Percentiles rank a stretch among this genome's conserved stretches.
Conservation (phyloP, 2,888 invertebrate species). For the Drosophila kokeensis region DNA sequence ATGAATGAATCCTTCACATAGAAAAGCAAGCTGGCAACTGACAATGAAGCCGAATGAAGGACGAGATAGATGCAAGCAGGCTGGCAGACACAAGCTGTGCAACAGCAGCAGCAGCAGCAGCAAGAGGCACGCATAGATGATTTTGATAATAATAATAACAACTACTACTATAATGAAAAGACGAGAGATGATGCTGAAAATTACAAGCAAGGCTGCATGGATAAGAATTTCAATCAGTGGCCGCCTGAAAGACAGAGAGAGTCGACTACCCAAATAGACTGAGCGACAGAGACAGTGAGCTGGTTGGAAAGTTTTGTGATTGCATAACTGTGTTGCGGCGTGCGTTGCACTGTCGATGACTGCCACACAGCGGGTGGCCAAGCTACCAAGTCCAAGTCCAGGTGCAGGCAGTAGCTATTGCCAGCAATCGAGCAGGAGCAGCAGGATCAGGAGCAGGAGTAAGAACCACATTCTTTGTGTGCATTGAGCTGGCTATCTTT, state of each 20-base stretch:
- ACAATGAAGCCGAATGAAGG: conserved; percentile 38
- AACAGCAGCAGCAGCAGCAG: conserved; percentile 16
- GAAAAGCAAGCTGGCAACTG: conserved; percentile 47
- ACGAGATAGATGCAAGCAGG: conserved; percentile 12
- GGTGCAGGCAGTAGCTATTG: conserved; percentile 19
- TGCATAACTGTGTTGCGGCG: conserved; percentile 65
- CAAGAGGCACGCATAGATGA: conserved; percentile 55
- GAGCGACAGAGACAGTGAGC: background rate
- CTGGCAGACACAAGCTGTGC: conserved; percentile 14
- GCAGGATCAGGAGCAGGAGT: conserved; percentile 14
- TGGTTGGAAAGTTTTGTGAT: conserved; percentile 67
- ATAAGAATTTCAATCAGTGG: conserved; percentile 73
- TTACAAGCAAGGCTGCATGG: conserved; percentile 48
- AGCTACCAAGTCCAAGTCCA: conserved; percentile 8
- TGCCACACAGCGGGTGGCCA: conserved; percentile 50
- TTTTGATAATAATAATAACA: conserved; percentile 61
- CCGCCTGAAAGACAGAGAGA: conserved; percentile 40
- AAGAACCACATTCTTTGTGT: conserved; percentile 50
- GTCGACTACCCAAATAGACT: background rate
- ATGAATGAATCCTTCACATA: conserved; percentile 43
- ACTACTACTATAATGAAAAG: conserved; percentile 52
- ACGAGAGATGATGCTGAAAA: conserved; percentile 60
- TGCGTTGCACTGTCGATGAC: conserved; percentile 30
- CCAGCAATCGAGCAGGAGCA: conserved; percentile 13
- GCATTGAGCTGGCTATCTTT: conserved; percentile 52